Conservation (phyloP, 2,888 invertebrate species). For the Amaurobius ferox region DNA sequence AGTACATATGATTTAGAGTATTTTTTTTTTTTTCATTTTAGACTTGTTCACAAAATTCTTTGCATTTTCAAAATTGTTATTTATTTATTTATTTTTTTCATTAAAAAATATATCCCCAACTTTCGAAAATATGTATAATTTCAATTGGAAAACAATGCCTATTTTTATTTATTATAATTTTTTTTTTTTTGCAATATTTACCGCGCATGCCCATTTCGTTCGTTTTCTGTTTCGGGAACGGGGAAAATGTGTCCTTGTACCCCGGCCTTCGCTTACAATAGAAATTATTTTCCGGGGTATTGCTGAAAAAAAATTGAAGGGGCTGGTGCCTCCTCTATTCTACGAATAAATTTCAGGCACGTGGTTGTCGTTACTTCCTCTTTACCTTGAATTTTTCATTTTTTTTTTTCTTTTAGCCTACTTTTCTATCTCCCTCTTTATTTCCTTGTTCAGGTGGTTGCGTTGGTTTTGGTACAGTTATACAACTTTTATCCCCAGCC, state of each 20-base stretch:
- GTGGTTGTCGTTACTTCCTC: conserved; percentile 1
- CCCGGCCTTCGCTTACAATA: background rate
- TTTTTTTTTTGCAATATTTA: too few species aligned
- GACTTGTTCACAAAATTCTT: too few species aligned
- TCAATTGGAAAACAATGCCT: too few species aligned
- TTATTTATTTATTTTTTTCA: too few species aligned
- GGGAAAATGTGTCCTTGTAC: background rate
- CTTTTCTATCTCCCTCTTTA: background rate
- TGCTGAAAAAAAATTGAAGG: background rate
- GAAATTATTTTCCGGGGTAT: conserved; percentile 1
- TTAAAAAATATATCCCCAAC: too few species aligned
- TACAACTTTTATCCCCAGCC: too few species aligned
- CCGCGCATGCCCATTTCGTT: too few species aligned
- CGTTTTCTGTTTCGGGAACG: background rate
- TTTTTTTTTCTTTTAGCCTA: background rate
- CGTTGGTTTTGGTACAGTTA: background rate
- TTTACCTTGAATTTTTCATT: background rate
- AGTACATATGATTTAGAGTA: too few species aligned
- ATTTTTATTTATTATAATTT: too few species aligned
- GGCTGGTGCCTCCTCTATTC: background rate
- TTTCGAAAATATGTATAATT: too few species aligned
- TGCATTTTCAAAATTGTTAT: too few species aligned
- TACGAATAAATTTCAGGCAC: background rate
- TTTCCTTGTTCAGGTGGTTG: background rate
- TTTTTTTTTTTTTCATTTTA: too few species aligned